These are phyloP conservation scores for Cygnus atratus DNA, from an alignment of 2,113 vertebrate genomes.

Conservation along the genomic window DNA sequence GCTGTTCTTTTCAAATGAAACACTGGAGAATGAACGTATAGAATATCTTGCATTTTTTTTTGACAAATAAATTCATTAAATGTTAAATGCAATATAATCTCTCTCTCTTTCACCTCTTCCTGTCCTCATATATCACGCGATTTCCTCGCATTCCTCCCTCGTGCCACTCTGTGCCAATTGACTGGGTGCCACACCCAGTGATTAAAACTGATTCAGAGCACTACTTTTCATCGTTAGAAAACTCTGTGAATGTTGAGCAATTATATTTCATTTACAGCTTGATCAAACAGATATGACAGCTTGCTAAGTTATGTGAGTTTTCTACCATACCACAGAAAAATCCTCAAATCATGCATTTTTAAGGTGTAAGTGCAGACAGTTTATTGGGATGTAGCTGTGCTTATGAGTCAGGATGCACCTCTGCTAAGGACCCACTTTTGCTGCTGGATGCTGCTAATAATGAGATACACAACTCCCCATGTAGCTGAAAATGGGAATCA, in stretches of 20 bases:
- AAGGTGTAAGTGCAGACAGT: background rate
- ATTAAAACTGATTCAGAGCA: conserved; percentile 2
- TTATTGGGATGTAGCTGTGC: background rate
- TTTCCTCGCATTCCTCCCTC: background rate
- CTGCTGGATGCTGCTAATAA: background rate
- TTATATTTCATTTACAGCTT: conserved; percentile 31
- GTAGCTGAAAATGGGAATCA: background rate
- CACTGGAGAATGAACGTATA: background rate
- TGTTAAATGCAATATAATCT: background rate
- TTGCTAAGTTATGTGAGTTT: background rate
- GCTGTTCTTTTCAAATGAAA: background rate
- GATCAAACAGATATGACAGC: background rate
- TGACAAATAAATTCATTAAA: background rate
- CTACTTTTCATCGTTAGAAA: conserved; percentile 17
- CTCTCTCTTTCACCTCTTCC: background rate
- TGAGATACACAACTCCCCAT: background rate
- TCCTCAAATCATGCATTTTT: background rate
- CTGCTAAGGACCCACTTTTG: background rate
- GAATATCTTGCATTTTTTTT: background rate
- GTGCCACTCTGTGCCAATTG: background rate
- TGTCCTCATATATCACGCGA: background rate
- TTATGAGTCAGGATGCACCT: background rate
- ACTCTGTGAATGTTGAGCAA: background rate
- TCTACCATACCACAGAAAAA: background rate
- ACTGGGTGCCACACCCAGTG: background rate